Evolutionary conservation across 1,140 invertebrate species (phyloP), one percentile per base, ranked within the genome.

Genomic region (Musca vetustissima): DNA sequence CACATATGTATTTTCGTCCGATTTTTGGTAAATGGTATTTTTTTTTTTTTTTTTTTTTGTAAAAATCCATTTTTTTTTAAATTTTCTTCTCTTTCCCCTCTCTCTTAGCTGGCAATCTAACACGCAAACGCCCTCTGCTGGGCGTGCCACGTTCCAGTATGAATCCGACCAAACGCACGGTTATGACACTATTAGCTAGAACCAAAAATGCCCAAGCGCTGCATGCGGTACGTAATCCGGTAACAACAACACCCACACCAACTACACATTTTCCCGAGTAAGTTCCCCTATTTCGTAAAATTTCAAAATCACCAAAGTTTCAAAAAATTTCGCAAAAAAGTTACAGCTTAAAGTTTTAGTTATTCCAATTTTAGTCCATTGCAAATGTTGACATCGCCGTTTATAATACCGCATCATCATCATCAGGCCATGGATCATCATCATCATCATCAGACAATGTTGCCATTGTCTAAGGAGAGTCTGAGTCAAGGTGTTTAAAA

Each of bases 141-240:
- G 89, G 88, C 68, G 89, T 88, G 69, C 84, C 88, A 49, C 85
- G 89, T 72, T 86, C 88, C 67, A 87, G 88, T 76, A 92, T 92
- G 89, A 82, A 82, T 76, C 90, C 91, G 78, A 92, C 90, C 73
- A 92, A 92, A 83, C 85, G 90, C 68, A 91, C 90, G 24, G 91
- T 92, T 50, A 89, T 92, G 87, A 89, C 89, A 72, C 87, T 92
- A 70, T 83, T 92, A 72, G 90, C 91, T 14, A 85, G 90, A 66
- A 90, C 91, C 49, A 85, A 90, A 72, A 90, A 90, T n/a, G 90
- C 90, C 25, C 88, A 90, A 78, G 86, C 87, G 69, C 88, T 90
- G 75, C 89, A 90, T 78, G 72, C 81, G 32, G 76, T 82, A 22
- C 76, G 78, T 25, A 80, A 79, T 73, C 76, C 80, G 69, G 70